Percentiles rank a stretch among this genome's conserved stretches.
These are phyloP conservation scores for Arge pagana DNA, from an alignment of 2,888 invertebrate genomes.

Conservation along the genomic window DNA sequence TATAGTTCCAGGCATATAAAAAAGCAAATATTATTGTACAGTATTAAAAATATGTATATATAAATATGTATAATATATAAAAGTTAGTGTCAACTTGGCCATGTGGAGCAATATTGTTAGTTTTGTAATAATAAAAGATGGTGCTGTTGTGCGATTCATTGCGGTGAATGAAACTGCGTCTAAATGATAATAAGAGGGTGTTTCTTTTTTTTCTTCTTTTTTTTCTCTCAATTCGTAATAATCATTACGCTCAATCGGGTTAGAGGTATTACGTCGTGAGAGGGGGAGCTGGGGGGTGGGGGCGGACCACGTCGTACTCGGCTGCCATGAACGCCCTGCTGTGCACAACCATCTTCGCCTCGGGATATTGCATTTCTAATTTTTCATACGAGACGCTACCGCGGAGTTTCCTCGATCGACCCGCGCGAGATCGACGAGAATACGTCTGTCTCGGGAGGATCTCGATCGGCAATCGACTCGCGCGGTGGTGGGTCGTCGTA, in stretches of 20 bases:
- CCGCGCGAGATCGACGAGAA: too few relatives aligned
- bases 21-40: constrained; percentile 46
- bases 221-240: too few relatives aligned
- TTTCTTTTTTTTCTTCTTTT: too few relatives aligned
- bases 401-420: too few relatives aligned
- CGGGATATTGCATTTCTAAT: constrained; percentile 5
- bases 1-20: constrained; percentile 51
- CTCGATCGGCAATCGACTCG: too few relatives aligned
- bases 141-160: constrained; percentile 45
- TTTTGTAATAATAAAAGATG: constrained; percentile 45
- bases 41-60: constrained; percentile 34
- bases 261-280: too few relatives aligned
- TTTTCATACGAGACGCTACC: too few relatives aligned
- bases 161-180: constrained; percentile 50
- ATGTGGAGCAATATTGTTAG: constrained; percentile 57
- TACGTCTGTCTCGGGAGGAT: too few relatives aligned
- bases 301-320: constrained; percentile 10
- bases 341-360: constrained; percentile 15
- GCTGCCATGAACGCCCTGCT: constrained; percentile 1
- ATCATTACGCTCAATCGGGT: too few relatives aligned
- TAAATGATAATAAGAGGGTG: constrained; percentile 40
- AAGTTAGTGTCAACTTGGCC: constrained; percentile 59
- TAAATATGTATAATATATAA: constrained; percentile 29
- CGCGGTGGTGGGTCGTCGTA: too few relatives aligned
- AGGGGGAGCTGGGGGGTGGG: constrained; percentile 19